Evolutionary conservation across 2,113 vertebrate species (phyloP).

Genomic region (Lepidothrix coronata): DNA sequence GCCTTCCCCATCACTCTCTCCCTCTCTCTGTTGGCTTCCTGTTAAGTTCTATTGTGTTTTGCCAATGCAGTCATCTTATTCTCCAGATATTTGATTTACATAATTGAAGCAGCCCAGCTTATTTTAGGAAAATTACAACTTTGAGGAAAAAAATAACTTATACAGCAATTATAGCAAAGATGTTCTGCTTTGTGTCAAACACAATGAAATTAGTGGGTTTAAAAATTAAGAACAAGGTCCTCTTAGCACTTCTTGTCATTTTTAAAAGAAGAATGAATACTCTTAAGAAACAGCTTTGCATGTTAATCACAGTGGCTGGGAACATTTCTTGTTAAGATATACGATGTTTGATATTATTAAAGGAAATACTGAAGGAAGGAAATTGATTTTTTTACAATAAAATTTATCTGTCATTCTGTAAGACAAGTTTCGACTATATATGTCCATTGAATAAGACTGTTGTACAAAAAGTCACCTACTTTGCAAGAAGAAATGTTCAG

Average conservation of each 20-base stretch:
- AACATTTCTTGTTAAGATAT: slow-evolving; percentile 58
- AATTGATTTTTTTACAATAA: slow-evolving; percentile 63
- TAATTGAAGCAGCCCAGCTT: slow-evolving; percentile 76
- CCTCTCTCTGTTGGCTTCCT: slow-evolving; percentile 22
- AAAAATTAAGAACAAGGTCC: slow-evolving; percentile 72
- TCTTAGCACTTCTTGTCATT: slow-evolving; percentile 62
- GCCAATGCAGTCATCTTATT: slow-evolving; percentile 65
- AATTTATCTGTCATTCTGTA: slow-evolving; percentile 63
- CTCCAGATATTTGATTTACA: slow-evolving; percentile 72
- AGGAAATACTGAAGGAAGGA: slow-evolving; percentile 64
- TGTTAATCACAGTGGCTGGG: slow-evolving; percentile 56
- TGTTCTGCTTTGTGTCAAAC: slow-evolving; percentile 74
- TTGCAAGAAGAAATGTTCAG: neutral
- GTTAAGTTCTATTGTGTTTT: slow-evolving; percentile 61
- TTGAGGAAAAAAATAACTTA: slow-evolving; percentile 68
- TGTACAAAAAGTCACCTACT: slow-evolving; percentile 33
- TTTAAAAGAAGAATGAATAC: slow-evolving; percentile 63
- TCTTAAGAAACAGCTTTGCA: slow-evolving; percentile 69
- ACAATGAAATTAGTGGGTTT: slow-evolving; percentile 74
- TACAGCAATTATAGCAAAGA: slow-evolving; percentile 73
- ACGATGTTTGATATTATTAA: slow-evolving; percentile 52
- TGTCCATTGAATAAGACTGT: slow-evolving; percentile 54
- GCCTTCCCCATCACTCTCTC: neutral
- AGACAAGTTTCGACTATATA: slow-evolving; percentile 46
- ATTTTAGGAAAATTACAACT: slow-evolving; percentile 80